Evolutionary conservation across 2,888 invertebrate genomes (phyloP).

Genomic region (Aquatica leii): DNA sequence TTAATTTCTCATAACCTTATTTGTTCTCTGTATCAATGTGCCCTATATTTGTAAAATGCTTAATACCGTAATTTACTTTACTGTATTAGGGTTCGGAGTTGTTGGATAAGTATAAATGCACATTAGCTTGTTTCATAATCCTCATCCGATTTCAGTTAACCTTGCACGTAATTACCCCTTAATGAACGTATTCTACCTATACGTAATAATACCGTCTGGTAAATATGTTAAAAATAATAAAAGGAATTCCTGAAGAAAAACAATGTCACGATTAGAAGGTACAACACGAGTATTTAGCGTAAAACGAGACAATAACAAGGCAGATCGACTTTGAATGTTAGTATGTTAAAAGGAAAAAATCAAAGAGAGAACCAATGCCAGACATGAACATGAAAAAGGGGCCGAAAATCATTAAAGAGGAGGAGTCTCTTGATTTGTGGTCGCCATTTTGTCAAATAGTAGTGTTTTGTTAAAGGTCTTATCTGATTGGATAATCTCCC

Average conservation of each 20-base stretch:
- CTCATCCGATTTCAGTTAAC: too few relatives aligned
- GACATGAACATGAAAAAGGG: constrained; percentile 61
- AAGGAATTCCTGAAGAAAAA: background rate
- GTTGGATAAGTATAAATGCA: too few relatives aligned
- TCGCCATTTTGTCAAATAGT: constrained; percentile 65
- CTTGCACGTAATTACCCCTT: too few relatives aligned
- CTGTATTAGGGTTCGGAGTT: too few relatives aligned
- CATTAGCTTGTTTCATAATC: too few relatives aligned
- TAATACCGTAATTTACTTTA: too few relatives aligned
- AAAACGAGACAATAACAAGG: constrained; percentile 46
- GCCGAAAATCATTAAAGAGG: constrained; percentile 62
- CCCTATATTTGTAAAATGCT: too few relatives aligned
- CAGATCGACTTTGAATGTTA: constrained; percentile 54
- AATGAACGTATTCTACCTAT: too few relatives aligned
- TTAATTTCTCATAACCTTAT: too few relatives aligned
- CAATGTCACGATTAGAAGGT: background rate
- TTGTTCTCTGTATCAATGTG: too few relatives aligned
- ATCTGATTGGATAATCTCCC: constrained; percentile 63
- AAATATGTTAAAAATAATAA: too few relatives aligned
- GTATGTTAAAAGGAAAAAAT: constrained; percentile 55
- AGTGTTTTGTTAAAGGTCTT: constrained; percentile 62
- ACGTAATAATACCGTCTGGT: too few relatives aligned
- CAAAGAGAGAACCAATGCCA: constrained; percentile 59
- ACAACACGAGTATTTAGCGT: constrained; percentile 25
- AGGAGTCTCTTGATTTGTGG: constrained; percentile 62